Percentiles rank a stretch among this genome's conserved stretches.
Evolutionary conservation across 2,888 invertebrate species (phyloP).

Genomic region (Pyrocoelia pectoralis): DNA sequence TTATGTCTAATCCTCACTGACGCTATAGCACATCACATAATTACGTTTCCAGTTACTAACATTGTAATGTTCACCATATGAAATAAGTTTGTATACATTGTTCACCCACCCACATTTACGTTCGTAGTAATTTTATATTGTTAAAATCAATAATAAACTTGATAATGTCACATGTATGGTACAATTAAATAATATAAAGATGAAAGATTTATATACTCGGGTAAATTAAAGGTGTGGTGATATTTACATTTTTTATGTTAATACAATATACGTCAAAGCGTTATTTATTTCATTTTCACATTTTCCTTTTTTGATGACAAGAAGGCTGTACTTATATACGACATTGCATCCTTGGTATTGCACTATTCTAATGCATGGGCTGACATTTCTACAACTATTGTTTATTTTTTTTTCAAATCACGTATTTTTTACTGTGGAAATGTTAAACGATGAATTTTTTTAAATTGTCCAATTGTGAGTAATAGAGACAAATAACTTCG

Average conservation of each 20-base stretch:
- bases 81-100: constrained; percentile 11
- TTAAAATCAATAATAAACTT: constrained; percentile 25
- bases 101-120: constrained; percentile 17
- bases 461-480: no score
- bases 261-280: not conserved
- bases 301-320: not conserved
- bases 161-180: constrained; percentile 10
- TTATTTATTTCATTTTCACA: not conserved
- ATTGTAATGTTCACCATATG: not conserved
- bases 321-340: not conserved
- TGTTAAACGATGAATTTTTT: no score
- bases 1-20: no score
- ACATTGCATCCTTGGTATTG: not conserved
- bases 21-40: no score
- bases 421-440: no score
- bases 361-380: not conserved
- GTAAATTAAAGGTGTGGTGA: constrained; percentile 4
- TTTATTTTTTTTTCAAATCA: no score
- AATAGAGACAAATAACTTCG: no score
- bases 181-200: constrained; percentile 6
- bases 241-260: constrained; percentile 9
- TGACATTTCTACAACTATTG: not conserved
- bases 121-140: constrained; percentile 22
- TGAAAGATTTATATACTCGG: constrained; percentile 6
- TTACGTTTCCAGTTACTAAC: no score